Conservation (phyloP, 2,797 vertebrate genomes). For the Myotis planiceps region DNA sequence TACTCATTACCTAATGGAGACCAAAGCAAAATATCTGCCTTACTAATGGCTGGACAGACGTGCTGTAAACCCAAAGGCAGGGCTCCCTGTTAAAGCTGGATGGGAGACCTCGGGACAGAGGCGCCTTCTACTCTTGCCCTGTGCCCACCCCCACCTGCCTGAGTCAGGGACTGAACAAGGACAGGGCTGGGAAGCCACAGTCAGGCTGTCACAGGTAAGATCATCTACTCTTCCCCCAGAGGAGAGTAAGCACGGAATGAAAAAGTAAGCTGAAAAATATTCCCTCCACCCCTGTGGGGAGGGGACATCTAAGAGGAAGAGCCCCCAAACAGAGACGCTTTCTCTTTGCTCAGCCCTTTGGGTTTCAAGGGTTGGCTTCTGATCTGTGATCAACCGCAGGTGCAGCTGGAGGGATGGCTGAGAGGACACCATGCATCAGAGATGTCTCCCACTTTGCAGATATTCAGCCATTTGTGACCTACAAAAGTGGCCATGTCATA, state of each 20-base stretch:
- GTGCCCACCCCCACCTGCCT: rapidly evolving
- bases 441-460: background rate
- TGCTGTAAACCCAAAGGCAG: background rate
- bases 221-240: background rate
- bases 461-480: background rate
- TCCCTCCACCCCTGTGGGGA: background rate
- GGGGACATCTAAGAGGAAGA: background rate
- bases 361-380: background rate
- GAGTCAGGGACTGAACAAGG: background rate
- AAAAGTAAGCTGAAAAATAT: background rate
- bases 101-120: background rate
- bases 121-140: background rate
- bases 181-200: background rate
- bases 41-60: background rate
- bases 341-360: background rate
- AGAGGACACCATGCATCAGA: background rate
- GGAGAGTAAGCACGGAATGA: background rate
- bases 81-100: background rate
- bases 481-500: background rate
- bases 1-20: background rate
- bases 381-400: background rate
- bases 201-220: background rate
- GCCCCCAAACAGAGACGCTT: background rate
- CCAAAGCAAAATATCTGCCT: background rate
- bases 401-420: background rate